Evolutionary conservation across 2,888 invertebrate genomes (phyloP), one percentile per base, ranked within the genome.

Genomic region (Plagodis pulveraria): DNA sequence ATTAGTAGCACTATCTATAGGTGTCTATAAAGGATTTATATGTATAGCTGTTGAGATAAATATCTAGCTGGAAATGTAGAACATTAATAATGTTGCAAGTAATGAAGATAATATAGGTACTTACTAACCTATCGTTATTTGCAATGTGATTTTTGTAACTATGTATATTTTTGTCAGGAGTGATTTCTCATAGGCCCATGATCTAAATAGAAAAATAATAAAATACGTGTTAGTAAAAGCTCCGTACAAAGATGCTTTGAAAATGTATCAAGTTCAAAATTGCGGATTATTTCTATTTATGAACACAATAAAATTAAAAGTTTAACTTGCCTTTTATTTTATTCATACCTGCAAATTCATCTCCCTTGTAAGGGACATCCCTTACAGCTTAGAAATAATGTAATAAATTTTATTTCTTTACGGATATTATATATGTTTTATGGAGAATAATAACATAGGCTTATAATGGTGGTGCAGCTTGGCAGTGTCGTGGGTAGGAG

Each of bases 141-240:
- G 58, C 65, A 64, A 33, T 63, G 54, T 47, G 57, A 57, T 63
- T 61, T 64, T 62, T 62, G 59, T 71, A 76, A 77, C 22, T 22
- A 22, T 22, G 4, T 88, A 86, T 89, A 88, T 89, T 88, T 89
- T 89, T 90, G 83, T 88, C 87, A 87, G 84, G 75, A 77, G 73
- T 80, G 74, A 42, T 50, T 43, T 51, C 44, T 22, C 45, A 32
- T 48, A 38, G 50, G 43, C 12, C 48, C 70, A 75, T 47, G 56
- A 56, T 50, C 41, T 6, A 40, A 11, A 63, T 33, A 35, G 10
- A 40, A 5, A 10, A 40, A 10, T n/a, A n/a, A n/a, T n/a, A n/a
- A n/a, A n/a, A 40, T 49, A 43, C 47, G 50, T 34, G 33, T 50
- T 63, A 52, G 56, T 32, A 58, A 42, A 6, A 46, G 59, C 61